Percentiles rank a stretch among this genome's conserved stretches.
Evolutionary conservation across 2,888 invertebrate genomes (phyloP).

Genomic region (Microctonus aethiopoides): DNA sequence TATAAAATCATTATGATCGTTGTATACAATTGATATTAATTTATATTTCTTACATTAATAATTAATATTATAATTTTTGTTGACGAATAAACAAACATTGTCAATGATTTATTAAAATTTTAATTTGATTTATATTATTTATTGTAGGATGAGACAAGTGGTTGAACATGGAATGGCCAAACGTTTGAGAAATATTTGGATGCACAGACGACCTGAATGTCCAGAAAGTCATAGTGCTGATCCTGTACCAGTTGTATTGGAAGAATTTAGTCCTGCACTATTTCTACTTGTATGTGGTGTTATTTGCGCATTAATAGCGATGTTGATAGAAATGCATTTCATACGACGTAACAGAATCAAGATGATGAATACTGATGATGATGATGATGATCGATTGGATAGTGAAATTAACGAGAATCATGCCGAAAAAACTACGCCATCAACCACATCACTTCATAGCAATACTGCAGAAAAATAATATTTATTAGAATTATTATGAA

Average conservation of each 20-base stretch:
- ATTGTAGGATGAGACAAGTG: slow-evolving; percentile 49
- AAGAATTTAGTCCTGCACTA: slow-evolving; percentile 53
- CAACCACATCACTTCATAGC: neutral
- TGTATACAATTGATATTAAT: too few species aligned
- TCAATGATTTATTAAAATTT: neutral
- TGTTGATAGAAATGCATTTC: slow-evolving; percentile 42
- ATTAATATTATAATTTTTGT: too few species aligned
- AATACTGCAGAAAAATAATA: neutral
- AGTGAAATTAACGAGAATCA: neutral
- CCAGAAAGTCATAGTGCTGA: slow-evolving; percentile 52
- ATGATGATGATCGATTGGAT: neutral
- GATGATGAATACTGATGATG: neutral
- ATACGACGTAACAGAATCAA: neutral
- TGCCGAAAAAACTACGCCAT: neutral
- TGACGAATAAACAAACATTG: too few species aligned
- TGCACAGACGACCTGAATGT: slow-evolving; percentile 49
- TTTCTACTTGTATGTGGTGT: slow-evolving; percentile 48
- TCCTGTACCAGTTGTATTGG: slow-evolving; percentile 51
- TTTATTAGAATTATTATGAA: neutral
- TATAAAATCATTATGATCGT: too few species aligned
- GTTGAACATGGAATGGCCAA: slow-evolving; percentile 48
- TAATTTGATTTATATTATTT: neutral
- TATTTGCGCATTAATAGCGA: slow-evolving; percentile 40
- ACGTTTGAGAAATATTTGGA: slow-evolving; percentile 49
- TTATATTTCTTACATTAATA: too few species aligned